These are phyloP conservation scores for Botia kubotai DNA, from an alignment of 2,797 vertebrate genomes.

Conservation along the genomic window DNA sequence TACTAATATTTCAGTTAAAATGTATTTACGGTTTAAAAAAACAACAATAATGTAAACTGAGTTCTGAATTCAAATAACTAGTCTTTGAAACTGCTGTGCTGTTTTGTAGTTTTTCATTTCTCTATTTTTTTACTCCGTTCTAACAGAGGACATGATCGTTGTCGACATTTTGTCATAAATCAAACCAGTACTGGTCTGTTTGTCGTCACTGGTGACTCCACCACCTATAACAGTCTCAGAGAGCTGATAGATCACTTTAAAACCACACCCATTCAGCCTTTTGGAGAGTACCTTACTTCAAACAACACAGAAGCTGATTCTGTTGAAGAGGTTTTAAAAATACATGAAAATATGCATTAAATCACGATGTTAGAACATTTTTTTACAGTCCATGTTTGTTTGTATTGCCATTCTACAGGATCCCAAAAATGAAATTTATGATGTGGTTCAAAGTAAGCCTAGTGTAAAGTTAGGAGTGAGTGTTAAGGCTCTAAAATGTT, in stretches of 20 bases:
- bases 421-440: slow-evolving; percentile 71
- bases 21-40: no score
- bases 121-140: slow-evolving; percentile 15
- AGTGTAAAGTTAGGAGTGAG: slow-evolving; percentile 59
- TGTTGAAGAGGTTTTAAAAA: slow-evolving; percentile 12
- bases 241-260: slow-evolving; percentile 80
- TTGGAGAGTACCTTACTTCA: slow-evolving; percentile 80
- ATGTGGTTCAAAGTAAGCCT: slow-evolving; percentile 69
- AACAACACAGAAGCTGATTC: slow-evolving; percentile 70
- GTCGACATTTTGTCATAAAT: slow-evolving; percentile 85
- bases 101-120: background rate
- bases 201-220: slow-evolving; percentile 76
- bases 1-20: background rate
- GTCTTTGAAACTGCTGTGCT: background rate
- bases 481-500: slow-evolving; percentile 68
- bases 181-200: slow-evolving; percentile 75
- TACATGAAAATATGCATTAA: background rate
- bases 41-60: background rate
- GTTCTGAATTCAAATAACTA: background rate
- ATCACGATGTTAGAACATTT: background rate
- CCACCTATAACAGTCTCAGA: slow-evolving; percentile 70
- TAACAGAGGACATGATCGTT: slow-evolving; percentile 81
- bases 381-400: background rate
- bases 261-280: slow-evolving; percentile 79
- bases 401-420: slow-evolving; percentile 60